Percentiles rank a stretch among this genome's conserved stretches.
phyloP scores from a whole-genome alignment of 2,888 invertebrate species.

The Steromphala cineraria region DNA sequence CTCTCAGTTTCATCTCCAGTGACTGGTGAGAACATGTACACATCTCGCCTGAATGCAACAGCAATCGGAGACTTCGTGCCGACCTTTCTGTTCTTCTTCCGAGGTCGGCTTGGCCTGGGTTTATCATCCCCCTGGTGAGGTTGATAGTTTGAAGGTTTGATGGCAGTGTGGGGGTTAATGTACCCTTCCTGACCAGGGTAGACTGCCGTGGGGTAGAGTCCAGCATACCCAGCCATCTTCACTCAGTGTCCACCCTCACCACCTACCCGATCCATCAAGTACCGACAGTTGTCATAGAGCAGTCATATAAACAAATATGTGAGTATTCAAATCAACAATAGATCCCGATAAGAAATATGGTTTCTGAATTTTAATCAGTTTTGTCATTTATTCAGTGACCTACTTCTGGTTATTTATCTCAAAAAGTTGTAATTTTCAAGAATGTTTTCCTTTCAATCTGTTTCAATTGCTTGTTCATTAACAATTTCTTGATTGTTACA shows the following conservation, averaged over 20 bases:
- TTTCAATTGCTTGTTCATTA: too few species aligned
- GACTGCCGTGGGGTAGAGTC: neutral
- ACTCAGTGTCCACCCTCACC: neutral
- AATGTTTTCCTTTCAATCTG: too few species aligned
- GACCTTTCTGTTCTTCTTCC: neutral
- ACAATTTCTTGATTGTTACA: too few species aligned
- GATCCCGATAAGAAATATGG: too few species aligned
- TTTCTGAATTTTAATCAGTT: too few species aligned
- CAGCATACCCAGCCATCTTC: neutral
- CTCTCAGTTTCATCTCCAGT: neutral
- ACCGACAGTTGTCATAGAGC: neutral
- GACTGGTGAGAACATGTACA: neutral
- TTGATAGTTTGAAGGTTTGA: neutral
- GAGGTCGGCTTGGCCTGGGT: neutral
- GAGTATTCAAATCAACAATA: too few species aligned
- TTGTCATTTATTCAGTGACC: too few species aligned
- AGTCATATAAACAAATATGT: too few species aligned
- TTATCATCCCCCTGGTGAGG: neutral
- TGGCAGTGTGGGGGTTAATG: neutral
- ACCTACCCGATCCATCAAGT: neutral
- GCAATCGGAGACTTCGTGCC: neutral
- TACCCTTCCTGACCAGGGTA: slow-evolving; percentile 12
- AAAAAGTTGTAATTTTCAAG: too few species aligned
- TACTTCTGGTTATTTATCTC: too few species aligned
- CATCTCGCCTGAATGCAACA: neutral